Evolutionary conservation across 1,140 invertebrate species (phyloP).

Genomic region (Ptiloglossa arizonensis): DNA sequence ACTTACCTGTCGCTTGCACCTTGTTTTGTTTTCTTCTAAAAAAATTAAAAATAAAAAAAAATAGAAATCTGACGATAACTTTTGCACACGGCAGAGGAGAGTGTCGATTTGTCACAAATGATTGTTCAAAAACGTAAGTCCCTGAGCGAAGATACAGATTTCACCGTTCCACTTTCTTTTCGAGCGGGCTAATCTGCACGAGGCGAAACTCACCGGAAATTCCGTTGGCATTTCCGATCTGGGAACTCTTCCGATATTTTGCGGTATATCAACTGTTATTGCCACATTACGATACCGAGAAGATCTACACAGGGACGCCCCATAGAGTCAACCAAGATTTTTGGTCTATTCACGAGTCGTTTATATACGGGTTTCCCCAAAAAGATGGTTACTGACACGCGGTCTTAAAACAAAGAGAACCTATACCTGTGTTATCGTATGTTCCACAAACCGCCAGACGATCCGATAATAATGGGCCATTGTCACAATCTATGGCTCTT

Average conservation of each 20-base stretch:
- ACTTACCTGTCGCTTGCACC: background rate
- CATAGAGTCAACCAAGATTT: background rate
- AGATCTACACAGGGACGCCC: background rate
- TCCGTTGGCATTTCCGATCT: constrained; percentile 52
- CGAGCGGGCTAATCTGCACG: background rate
- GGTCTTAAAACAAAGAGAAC: constrained; percentile 2
- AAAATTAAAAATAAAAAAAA: too few relatives aligned
- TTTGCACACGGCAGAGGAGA: background rate
- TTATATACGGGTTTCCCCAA: constrained; percentile 28
- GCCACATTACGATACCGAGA: background rate
- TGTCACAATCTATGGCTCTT: background rate
- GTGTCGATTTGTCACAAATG: background rate
- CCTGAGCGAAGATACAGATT: constrained; percentile 19
- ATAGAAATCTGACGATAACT: background rate
- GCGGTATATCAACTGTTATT: constrained; percentile 10
- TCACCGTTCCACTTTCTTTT: constrained; percentile 59
- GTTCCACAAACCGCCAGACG: background rate
- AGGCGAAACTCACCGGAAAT: constrained; percentile 54
- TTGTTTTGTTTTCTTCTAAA: background rate
- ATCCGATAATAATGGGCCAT: background rate
- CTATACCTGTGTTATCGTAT: constrained; percentile 18
- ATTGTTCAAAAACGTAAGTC: background rate
- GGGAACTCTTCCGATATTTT: constrained; percentile 19
- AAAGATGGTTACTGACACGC: constrained; percentile 8
- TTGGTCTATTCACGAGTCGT: background rate